Conservation (phyloP, 35 echinoderm and acorn worm species). For the Nesometra sesokonis region DNA sequence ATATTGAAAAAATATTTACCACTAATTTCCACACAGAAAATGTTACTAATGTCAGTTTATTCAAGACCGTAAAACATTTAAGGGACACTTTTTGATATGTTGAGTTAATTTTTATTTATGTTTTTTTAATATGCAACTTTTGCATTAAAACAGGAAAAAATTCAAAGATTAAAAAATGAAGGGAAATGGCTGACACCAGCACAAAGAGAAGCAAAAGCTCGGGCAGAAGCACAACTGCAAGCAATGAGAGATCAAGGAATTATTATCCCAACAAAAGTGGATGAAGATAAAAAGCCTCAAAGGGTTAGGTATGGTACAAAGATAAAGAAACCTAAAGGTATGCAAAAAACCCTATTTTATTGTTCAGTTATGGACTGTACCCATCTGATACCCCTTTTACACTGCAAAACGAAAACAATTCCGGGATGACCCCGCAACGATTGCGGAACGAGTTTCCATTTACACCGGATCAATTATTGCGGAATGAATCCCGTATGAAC, state of each 20-base stretch:
- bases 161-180: constrained; percentile 55
- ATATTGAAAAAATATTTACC: too few species aligned
- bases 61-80: neutral
- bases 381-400: too few species aligned
- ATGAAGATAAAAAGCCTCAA: constrained; percentile 16
- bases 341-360: neutral
- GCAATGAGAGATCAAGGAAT: constrained; percentile 71
- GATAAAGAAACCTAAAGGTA: constrained; percentile 16
- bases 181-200: constrained; percentile 75
- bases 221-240: constrained; percentile 56
- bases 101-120: neutral
- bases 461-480: too few species aligned
- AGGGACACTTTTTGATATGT: neutral
- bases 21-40: too few species aligned
- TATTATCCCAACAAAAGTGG: constrained; percentile 58
- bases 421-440: too few species aligned
- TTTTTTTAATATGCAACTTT: too few species aligned
- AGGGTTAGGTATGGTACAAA: constrained; percentile 51
- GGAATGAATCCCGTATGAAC: too few species aligned
- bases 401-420: too few species aligned
- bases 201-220: constrained; percentile 56
- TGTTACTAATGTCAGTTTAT: neutral
- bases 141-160: constrained; percentile 46
- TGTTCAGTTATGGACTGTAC: neutral
- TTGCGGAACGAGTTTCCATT: too few species aligned